Base-by-base conservation (phyloP, 2,113 vertebrate genomes). In the Oreocharis arfaki region DNA sequence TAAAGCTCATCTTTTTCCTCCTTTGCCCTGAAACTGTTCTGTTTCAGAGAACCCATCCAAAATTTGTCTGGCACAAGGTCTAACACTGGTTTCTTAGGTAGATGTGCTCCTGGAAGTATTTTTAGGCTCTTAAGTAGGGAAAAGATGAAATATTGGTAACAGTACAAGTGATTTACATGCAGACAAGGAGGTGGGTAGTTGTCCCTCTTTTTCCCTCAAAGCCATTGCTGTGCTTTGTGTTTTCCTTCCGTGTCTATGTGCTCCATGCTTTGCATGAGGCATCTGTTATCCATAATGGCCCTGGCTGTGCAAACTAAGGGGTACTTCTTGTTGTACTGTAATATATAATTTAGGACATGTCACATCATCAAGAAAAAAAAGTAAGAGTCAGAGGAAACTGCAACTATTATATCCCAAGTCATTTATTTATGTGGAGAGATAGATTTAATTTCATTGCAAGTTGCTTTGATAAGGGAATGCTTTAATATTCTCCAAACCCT, bases 51-150 rank as follows among this genome's bases (percentile, higher is more conserved):
- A 42, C 16, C 24, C 52, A 39, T 67, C 35, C 27, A 63, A 30
- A 69, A 79, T 63, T 49, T 0, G 1, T 71, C 70, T 89, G 55
- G 16, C 42, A 35, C 0, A 0, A 33, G 15, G 16, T 30, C 11
- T 69, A 46, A 69, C 14, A 24, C 61, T 77, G 41, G 7, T 67
- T 84, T 75, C 47, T 77, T 16, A 55, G 53, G 42, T 63, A 67
- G 56, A 42, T 74, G n/a, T 39, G 49, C 26, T 91, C 35, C 63
- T 81, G 52, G 35, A 86, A 89, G n/a, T 84, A 52, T 55, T 88
- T 84, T 17, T 19, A 67, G 42, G 16, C 22, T 78, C 12, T 75
- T 35, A 49, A 93, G n/a, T 30, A 64, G 35, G 77, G 56, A 73
- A 35, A 74, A 64, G 27, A 37, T 1, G 0, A 64, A 70, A 30